Base-by-base conservation (phyloP, 2,113 vertebrate species). In the Nipponia nippon region DNA sequence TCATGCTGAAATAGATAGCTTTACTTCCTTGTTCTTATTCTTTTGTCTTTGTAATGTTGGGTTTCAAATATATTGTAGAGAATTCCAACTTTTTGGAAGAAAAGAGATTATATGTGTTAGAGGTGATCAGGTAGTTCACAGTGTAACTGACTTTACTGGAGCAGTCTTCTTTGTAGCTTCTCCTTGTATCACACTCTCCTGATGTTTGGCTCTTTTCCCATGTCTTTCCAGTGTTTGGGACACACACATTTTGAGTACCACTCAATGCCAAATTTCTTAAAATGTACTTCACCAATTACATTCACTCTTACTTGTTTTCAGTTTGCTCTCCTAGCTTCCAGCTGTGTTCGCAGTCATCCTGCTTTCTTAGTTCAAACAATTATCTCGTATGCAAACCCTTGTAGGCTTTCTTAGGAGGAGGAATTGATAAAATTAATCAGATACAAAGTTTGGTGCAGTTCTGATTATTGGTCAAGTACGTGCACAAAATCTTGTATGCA, bases 341-440 rank as follows among this genome's bases (percentile, higher is more conserved):
- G 0, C 23, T 72, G 9, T 75, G 23, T 63, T 87, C 11, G 34
- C 15, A 67, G 34, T 34, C 16, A 55, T 59, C 10, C 32, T 89
- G 81, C 46, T 70, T 76, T 90, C 65, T 66, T 50, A 73, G 36
- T 42, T 20, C 16, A 63, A 83, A 58, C 11, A 62, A 15, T 36
- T 59, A 52, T n/a, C n/a, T 81, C 4, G 0, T 59, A 25, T 52
- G 15, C 0, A 0, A 75, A 18, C 17, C 10, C 22, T 84, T 59
- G 29, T 40, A 77, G 11, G 4, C 12, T 42, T 87, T 77, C 13
- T 70, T 63, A 52, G 59, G 34, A 76, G 66, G 18, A 85, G 9
- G 30, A 67, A 42, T 32, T 73, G 59, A 29, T 71, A 44, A 66
- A 73, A 87, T 30, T 18, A 77, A 53, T 70, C n/a, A 53, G 34